Conservation (phyloP, 2,888 invertebrate species). For the Athalia cordata region DNA sequence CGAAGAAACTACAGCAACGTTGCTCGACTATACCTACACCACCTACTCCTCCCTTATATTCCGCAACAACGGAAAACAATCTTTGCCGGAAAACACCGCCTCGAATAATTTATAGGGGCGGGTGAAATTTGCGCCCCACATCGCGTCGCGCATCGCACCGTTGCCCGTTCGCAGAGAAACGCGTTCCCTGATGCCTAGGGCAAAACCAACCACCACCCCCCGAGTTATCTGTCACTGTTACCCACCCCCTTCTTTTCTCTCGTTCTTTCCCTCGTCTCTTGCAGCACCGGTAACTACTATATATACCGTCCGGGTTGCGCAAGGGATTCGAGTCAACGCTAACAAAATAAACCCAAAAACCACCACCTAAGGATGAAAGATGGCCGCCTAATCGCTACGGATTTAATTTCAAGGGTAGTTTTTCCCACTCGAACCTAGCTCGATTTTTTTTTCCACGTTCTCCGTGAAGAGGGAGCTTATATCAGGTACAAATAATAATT, state of each 20-base stretch:
- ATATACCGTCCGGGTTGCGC: slow-evolving; percentile 38
- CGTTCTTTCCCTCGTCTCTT: no score
- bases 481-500: no score
- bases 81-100: slow-evolving; percentile 61
- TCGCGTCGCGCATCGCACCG: background rate
- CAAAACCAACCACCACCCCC: slow-evolving; percentile 50
- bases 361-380: no score
- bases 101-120: slow-evolving; percentile 61
- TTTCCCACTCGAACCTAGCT: slow-evolving; percentile 42
- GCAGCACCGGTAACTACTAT: slow-evolving; percentile 1
- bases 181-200: slow-evolving; percentile 50
- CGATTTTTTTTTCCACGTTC: no score
- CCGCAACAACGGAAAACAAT: slow-evolving; percentile 58
- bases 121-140: background rate
- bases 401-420: background rate
- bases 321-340: slow-evolving; percentile 5
- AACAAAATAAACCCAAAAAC: no score
- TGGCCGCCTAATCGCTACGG: no score
- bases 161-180: slow-evolving; percentile 42
- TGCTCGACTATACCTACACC: slow-evolving; percentile 41
- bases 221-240: slow-evolving; percentile 60
- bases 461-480: no score
- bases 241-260: slow-evolving; percentile 3
- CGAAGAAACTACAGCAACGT: no score
- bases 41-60: slow-evolving; percentile 41